Percentiles rank a stretch among this genome's conserved stretches.
Evolutionary conservation across 2,113 vertebrate genomes (phyloP).

Genomic region (Lycocorax pyrrhopterus): DNA sequence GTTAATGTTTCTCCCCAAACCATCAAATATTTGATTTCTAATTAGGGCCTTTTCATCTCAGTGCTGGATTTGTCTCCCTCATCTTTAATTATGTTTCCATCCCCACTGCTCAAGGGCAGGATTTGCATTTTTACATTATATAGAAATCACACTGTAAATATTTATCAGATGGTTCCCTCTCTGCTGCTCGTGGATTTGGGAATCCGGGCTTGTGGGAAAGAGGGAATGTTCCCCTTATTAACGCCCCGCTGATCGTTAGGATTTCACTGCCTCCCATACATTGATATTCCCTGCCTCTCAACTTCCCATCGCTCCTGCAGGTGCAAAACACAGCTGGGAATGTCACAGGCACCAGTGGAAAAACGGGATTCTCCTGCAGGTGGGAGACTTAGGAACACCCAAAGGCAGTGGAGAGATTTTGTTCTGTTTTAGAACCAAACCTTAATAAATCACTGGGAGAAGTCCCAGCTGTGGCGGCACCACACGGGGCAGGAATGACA

Average conservation of each 20-base stretch:
- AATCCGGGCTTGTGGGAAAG: background rate
- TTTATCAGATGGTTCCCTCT: background rate
- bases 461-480: background rate
- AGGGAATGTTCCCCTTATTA: accelerated
- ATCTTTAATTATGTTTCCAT: background rate
- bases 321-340: background rate
- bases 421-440: background rate
- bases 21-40: slow-evolving; percentile 13
- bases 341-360: background rate
- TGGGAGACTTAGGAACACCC: background rate
- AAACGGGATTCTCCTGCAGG: background rate
- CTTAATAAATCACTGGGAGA: too few species aligned
- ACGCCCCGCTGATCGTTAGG: accelerated
- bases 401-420: too few species aligned
- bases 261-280: background rate
- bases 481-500: accelerated
- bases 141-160: background rate
- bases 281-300: background rate
- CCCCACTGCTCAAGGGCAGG: background rate
- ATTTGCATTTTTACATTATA: background rate
- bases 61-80: background rate
- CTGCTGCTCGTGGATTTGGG: background rate
- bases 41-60: background rate
- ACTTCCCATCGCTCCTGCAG: accelerated
- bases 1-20: background rate